Evolutionary conservation across 2,888 invertebrate species (phyloP), one percentile per base, ranked within the genome.

Genomic region (Salticus scenicus): DNA sequence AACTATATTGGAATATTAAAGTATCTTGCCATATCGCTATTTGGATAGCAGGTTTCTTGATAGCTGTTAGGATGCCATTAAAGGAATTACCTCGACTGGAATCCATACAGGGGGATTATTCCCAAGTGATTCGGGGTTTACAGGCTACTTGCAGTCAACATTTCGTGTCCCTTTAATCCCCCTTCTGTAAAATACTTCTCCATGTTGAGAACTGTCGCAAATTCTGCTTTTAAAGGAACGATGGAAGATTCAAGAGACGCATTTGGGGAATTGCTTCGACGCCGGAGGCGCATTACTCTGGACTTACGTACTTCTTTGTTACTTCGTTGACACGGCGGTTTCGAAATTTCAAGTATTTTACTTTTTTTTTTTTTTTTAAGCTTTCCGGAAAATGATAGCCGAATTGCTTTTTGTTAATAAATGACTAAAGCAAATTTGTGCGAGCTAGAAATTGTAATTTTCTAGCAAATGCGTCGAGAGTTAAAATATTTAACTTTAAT

Each of bases 1-100:
- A 77, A 83, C 71, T 82, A 75, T 75, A 81, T 74, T 41, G 76
- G 72, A 64, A 83, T 72, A 83, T 83, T 83, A 83, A 72, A 77
- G 83, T 20, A 64, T 64, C 73, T 24, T 63, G 33, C 66, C 82
- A 76, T 82, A 76, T 64, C 73, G 63, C 63, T 70, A 75, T 75
- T 81, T 69, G 73, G 57, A 69, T 71, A 31, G 66, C 72, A 47
- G 64, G 69, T 76, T 84, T 67, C 72, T 72, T 75, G 71, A 51
- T 69, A 67, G 81, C 73, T 81, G 81, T 83, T 77, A 72, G 77
- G 51, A 67, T 73, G 63, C 77, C 69, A 84, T 84, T 84, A 83
- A 77, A 83, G 83, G 72, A 83, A 83, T 83, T 83, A 83, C 83
- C 30, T 77, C 57, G 66, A 71, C 83, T 77, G 17, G 81, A 37